phyloP scores from a whole-genome alignment of 2,888 invertebrate genomes.

The Exephanes ischioxanthus region DNA sequence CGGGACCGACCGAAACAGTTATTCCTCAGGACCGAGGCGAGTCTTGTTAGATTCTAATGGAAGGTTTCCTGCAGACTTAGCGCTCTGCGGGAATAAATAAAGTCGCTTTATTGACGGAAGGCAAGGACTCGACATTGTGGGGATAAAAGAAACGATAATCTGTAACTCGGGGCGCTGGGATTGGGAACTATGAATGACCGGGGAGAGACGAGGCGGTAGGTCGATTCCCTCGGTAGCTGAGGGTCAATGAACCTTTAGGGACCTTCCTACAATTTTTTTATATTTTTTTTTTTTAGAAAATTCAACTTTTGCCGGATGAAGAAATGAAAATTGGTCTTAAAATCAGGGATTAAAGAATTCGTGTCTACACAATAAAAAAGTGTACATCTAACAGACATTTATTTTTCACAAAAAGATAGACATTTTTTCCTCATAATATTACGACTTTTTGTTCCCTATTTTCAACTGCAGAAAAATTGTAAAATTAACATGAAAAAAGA shows the following conservation, averaged over 20 bases:
- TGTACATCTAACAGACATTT: too few species aligned
- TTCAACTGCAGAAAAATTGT: too few species aligned
- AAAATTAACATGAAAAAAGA: too few species aligned
- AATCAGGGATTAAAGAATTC: too few species aligned
- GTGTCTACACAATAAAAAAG: too few species aligned
- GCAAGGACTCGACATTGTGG: neutral
- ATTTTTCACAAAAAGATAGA: too few species aligned
- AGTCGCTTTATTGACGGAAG: neutral
- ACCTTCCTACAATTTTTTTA: neutral
- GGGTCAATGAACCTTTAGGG: neutral
- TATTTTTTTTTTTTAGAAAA: neutral
- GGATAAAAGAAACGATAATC: neutral
- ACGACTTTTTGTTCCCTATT: too few species aligned
- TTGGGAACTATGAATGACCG: neutral
- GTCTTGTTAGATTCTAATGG: neutral
- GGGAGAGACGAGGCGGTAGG: neutral
- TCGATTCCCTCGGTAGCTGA: neutral
- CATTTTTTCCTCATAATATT: too few species aligned
- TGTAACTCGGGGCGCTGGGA: neutral
- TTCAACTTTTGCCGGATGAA: neutral
- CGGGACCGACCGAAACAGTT: conserved; percentile 24
- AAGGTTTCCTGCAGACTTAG: conserved; percentile 4
- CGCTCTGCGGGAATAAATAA: neutral
- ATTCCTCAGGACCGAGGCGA: neutral
- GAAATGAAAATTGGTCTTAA: neutral